Percentiles rank a stretch among this genome's conserved stretches.
Evolutionary conservation across 2,888 invertebrate species (phyloP).

Genomic region (Helicoverpa assulta): DNA sequence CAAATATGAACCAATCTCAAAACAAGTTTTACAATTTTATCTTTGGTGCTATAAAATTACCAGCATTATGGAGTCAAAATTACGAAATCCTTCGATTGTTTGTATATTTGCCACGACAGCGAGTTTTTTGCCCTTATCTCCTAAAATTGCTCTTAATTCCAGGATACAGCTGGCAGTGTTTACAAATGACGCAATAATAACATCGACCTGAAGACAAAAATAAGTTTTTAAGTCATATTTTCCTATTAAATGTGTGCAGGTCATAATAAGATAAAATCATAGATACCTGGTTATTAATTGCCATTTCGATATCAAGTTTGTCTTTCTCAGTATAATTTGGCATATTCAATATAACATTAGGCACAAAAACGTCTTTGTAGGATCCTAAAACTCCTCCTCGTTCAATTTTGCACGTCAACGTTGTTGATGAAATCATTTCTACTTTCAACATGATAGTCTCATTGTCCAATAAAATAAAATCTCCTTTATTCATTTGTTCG

Average conservation of each 20-base stretch:
- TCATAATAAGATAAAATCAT: constrained; percentile 1
- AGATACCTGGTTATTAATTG: constrained; percentile 79
- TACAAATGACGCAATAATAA: constrained; percentile 80
- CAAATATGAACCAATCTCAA: background rate
- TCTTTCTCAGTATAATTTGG: constrained; percentile 82
- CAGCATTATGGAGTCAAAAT: constrained; percentile 78
- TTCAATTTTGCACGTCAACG: constrained; percentile 82
- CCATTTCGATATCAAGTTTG: constrained; percentile 77
- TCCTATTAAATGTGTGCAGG: no score
- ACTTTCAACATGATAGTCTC: constrained; percentile 94
- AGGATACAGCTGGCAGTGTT: constrained; percentile 65
- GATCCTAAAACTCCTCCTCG: constrained; percentile 83
- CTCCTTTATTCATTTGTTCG: constrained; percentile 86
- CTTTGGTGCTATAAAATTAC: constrained; percentile 56
- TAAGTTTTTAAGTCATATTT: no score
- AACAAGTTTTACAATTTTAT: background rate
- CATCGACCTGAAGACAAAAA: constrained; percentile 78
- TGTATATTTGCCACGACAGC: constrained; percentile 83
- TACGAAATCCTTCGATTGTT: constrained; percentile 78
- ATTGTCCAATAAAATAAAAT: constrained; percentile 90
- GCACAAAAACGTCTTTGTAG: constrained; percentile 83
- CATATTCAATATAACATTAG: constrained; percentile 81
- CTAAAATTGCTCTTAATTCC: constrained; percentile 78
- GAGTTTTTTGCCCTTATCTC: constrained; percentile 83
- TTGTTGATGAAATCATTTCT: constrained; percentile 82